These are phyloP conservation scores for Rhinatrema bivittatum DNA, from an alignment of 2,797 vertebrate genomes.

Conservation along the genomic window DNA sequence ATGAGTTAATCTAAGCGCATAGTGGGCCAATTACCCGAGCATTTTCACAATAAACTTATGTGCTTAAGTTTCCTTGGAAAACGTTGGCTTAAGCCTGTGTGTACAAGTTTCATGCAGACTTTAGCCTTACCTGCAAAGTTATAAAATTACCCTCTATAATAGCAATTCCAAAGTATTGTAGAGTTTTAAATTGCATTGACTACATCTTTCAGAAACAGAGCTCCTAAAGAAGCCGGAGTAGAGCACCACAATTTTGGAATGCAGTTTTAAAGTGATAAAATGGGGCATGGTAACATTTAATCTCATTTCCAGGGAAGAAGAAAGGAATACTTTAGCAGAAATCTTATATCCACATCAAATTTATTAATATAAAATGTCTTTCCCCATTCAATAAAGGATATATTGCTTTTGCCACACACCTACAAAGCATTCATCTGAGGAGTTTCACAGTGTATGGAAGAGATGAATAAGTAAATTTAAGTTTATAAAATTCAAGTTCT, in stretches of 20 bases:
- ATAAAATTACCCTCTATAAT: too few species aligned
- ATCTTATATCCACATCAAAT: conserved; percentile 42
- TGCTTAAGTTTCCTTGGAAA: too few species aligned
- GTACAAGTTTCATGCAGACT: too few species aligned
- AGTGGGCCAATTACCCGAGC: too few species aligned
- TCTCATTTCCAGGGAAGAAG: conserved; percentile 30
- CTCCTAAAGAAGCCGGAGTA: conserved; percentile 24
- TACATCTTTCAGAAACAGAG: too few species aligned
- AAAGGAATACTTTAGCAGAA: conserved; percentile 38
- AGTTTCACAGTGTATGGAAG: conserved; percentile 43
- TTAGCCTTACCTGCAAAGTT: too few species aligned
- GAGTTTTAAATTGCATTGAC: too few species aligned
- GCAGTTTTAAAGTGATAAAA: conserved; percentile 35
- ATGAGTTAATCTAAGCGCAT: too few species aligned
- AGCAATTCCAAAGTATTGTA: too few species aligned
- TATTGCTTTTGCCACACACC: conserved; percentile 47
- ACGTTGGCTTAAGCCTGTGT: too few species aligned
- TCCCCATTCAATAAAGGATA: conserved; percentile 51
- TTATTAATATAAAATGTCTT: conserved; percentile 47
- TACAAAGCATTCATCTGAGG: conserved; percentile 42
- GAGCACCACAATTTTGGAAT: conserved; percentile 28
- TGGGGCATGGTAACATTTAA: conserved; percentile 41
- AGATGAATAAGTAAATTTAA: conserved; percentile 57
- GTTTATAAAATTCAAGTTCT: conserved; percentile 48
- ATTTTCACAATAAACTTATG: too few species aligned